Evolutionary conservation across 2,113 vertebrate species (phyloP).

Genomic region (Hippopotamus amphibius): DNA sequence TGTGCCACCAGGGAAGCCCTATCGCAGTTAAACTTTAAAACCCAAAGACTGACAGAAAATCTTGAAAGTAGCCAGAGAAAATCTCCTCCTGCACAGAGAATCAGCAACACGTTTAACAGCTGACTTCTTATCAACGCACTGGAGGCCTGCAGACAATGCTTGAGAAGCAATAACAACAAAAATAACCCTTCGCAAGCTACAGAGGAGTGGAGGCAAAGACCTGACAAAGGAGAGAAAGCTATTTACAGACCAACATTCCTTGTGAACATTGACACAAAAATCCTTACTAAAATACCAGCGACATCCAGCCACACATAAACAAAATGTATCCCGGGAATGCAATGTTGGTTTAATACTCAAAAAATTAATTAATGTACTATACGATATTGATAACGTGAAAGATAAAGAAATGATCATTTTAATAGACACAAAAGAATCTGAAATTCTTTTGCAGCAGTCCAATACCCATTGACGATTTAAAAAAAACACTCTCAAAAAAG

Average conservation of each 20-base stretch:
- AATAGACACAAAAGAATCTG: background rate
- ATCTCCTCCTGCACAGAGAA: background rate
- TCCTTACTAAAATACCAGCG: background rate
- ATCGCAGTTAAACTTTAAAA: too few species aligned
- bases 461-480: background rate
- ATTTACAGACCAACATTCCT: too few species aligned
- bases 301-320: background rate
- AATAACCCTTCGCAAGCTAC: background rate
- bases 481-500: background rate
- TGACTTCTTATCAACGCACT: background rate
- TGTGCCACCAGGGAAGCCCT: background rate
- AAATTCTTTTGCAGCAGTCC: background rate
- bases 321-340: background rate
- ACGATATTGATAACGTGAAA: background rate
- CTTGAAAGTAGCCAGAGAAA: background rate
- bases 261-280: background rate
- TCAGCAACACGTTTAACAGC: background rate
- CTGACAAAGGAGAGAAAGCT: background rate
- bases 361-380: background rate
- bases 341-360: background rate
- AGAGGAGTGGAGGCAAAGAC: background rate
- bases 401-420: background rate
- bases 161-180: background rate
- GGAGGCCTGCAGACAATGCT: background rate
- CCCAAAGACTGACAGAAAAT: too few species aligned